Conservation (phyloP, 2,113 vertebrate genomes). For the Daubentonia madagascariensis region DNA sequence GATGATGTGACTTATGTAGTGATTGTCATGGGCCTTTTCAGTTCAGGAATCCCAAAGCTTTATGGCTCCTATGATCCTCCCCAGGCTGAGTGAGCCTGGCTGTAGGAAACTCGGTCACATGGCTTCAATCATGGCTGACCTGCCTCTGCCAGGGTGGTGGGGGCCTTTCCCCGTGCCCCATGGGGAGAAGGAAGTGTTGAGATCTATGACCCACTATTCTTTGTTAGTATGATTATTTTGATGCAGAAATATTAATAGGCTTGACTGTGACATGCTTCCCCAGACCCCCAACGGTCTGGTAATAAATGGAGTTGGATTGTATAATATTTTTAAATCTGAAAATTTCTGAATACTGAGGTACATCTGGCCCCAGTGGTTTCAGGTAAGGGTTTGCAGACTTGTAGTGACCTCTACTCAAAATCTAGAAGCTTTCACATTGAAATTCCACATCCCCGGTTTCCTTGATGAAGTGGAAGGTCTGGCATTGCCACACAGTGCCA, state of each 20-base stretch:
- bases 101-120: neutral
- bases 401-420: neutral
- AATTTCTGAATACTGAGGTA: neutral
- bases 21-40: neutral
- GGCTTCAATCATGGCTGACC: fast-evolving
- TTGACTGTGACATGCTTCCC: neutral
- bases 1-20: neutral
- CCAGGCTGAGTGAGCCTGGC: no score
- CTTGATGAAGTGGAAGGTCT: neutral
- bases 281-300: neutral
- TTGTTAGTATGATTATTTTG: neutral
- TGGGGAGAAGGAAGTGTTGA: neutral
- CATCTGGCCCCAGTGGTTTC: neutral
- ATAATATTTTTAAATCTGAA: neutral
- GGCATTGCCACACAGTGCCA: neutral
- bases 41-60: neutral
- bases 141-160: neutral
- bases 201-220: neutral
- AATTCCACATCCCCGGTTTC: neutral
- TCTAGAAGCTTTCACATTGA: neutral
- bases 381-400: neutral
- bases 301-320: neutral
- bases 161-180: neutral
- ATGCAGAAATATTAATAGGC: neutral
- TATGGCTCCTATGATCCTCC: neutral